Evolutionary conservation across 2,888 invertebrate genomes (phyloP).

Genomic region (Orthosia incerta): DNA sequence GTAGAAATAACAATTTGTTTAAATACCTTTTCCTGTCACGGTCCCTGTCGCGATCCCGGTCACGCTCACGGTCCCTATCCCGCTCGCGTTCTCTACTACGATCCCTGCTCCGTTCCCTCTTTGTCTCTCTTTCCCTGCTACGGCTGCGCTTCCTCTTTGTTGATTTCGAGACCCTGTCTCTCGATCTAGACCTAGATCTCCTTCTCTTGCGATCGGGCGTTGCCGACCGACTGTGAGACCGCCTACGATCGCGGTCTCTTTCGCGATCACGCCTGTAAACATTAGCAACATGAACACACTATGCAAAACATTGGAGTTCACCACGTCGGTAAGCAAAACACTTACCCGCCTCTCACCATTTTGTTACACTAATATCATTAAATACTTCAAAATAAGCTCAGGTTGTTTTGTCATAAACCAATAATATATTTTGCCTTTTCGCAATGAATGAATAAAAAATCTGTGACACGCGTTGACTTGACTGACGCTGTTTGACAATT

Average conservation of each 20-base stretch:
- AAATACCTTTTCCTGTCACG: conserved; percentile 62
- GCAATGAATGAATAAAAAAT: conserved; percentile 29
- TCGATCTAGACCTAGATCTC: conserved; percentile 91
- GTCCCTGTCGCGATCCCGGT: conserved; percentile 66
- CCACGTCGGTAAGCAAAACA: conserved; percentile 21
- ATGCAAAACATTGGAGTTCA: background rate
- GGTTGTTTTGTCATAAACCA: conserved; percentile 37
- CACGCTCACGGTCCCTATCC: conserved; percentile 88
- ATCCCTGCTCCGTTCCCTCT: conserved; percentile 76
- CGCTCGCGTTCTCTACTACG: conserved; percentile 88
- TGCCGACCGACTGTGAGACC: conserved; percentile 91
- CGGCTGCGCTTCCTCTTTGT: conserved; percentile 92
- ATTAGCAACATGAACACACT: conserved; percentile 30
- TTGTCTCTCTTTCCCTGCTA: conserved; percentile 92
- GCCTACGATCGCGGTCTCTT: conserved; percentile 88
- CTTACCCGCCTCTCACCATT: conserved; percentile 88
- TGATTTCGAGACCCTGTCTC: conserved; percentile 91
- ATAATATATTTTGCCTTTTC: conserved; percentile 32
- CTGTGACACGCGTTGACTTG: conserved; percentile 60
- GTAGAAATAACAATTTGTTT: background rate
- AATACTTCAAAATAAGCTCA: conserved; percentile 52
- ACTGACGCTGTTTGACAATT: conserved; percentile 51
- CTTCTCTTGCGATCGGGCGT: conserved; percentile 91
- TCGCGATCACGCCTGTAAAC: conserved; percentile 84
- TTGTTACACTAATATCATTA: conserved; percentile 40